A percentile compares a stretch with the other conserved stretches of the same genome.
These are phyloP conservation scores for Ctenosaura bakeri DNA, from an alignment of 2,797 vertebrate species.

Conservation along the genomic window DNA sequence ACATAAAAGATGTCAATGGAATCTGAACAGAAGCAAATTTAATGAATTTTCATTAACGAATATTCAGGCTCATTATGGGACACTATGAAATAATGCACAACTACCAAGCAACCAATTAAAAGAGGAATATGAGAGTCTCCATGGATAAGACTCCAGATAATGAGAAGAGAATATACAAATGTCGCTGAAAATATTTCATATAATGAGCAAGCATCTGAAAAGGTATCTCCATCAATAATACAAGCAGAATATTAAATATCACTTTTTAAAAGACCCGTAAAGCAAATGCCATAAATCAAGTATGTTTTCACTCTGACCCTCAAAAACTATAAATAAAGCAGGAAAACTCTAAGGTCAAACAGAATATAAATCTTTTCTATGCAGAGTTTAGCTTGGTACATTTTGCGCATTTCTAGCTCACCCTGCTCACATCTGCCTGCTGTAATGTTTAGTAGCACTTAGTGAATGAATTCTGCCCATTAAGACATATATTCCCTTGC, in stretches of 20 bases:
- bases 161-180: slow-evolving; percentile 11
- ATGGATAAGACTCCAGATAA: slow-evolving; percentile 37
- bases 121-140: slow-evolving; percentile 11
- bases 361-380: slow-evolving; percentile 17
- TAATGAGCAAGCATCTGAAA: slow-evolving; percentile 17
- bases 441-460: not conserved
- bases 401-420: too few relatives aligned
- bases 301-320: not conserved
- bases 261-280: not conserved
- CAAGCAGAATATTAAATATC: not conserved
- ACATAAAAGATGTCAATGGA: slow-evolving; percentile 55
- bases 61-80: not conserved
- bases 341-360: slow-evolving; percentile 26
- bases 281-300: slow-evolving; percentile 2
- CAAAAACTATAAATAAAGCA: slow-evolving; percentile 13
- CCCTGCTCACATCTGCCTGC: not conserved
- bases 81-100: slow-evolving; percentile 25
- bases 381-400: not conserved
- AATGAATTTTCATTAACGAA: slow-evolving; percentile 14
- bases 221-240: slow-evolving; percentile 20
- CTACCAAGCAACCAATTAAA: slow-evolving; percentile 1
- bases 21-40: slow-evolving; percentile 51
- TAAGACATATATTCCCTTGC: not conserved
- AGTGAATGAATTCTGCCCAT: not conserved
- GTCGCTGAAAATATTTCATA: slow-evolving; percentile 20